Evolutionary conservation across 2,113 vertebrate genomes (phyloP).

Genomic region (Athene cunicularia): DNA sequence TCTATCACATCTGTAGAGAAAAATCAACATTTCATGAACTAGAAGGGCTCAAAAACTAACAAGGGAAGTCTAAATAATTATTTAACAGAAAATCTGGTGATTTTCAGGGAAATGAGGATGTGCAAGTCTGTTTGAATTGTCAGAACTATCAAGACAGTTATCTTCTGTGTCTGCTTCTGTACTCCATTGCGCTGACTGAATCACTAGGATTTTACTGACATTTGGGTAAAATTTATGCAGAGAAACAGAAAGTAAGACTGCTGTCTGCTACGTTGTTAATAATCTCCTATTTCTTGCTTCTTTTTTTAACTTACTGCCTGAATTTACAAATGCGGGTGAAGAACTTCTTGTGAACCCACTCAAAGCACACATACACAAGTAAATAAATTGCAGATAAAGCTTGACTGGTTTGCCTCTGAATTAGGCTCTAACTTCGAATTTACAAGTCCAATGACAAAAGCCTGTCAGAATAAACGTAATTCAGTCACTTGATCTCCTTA

Average conservation of each 20-base stretch:
- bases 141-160: not conserved
- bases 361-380: not conserved
- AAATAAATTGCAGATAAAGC: not conserved
- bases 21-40: not conserved
- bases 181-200: fast-evolving
- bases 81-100: not conserved
- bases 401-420: not conserved
- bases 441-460: not conserved
- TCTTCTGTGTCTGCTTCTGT: not conserved
- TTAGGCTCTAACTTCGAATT: not conserved
- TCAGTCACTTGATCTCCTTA: not conserved
- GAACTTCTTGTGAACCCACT: not conserved
- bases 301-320: not conserved
- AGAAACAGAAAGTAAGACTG: not conserved
- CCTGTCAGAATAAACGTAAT: not conserved
- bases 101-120: not conserved
- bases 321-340: not conserved
- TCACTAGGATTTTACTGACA: not conserved
- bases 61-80: not conserved
- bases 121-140: not conserved
- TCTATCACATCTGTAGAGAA: not conserved
- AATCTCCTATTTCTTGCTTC: not conserved
- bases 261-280: not conserved
- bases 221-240: not conserved
- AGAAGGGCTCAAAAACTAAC: fast-evolving